Base-by-base conservation (phyloP, 2,113 vertebrate genomes). In the Athene cunicularia region DNA sequence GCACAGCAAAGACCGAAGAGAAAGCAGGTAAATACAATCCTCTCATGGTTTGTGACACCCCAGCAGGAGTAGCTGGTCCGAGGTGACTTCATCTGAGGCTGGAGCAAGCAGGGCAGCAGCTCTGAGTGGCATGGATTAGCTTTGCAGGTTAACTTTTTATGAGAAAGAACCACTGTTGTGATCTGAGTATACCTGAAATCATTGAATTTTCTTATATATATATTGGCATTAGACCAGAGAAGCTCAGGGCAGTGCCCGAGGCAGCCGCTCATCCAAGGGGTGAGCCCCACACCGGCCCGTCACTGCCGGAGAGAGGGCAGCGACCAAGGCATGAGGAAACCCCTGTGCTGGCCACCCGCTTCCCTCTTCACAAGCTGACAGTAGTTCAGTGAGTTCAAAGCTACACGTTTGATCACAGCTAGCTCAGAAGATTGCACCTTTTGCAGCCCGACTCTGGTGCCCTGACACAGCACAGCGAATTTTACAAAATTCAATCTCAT, bases 401-500 rank as follows among this genome's bases (percentile, higher is more conserved):
- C 68, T 8, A 7, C 47, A 0, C 1, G 4, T 24, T 45, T 5
- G 2, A 13, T 12, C 35, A 15, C 6, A 80, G n/a, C 4, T 2
- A 33, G 28, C 52, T 59, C 72, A 11, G 60, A 43, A 22, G 7
- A 11, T 23, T 2, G 4, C 50, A 70, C n/a, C 58, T 53, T 47
- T 33, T 20, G 5, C 60, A 73, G 50, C 33, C 47, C 45, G 11
- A 3, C 0, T 1, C 66, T 20, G 43, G 11, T 72, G 41, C n/a
- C 24, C 10, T 28, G 50, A 52, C 52, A 43, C 74, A 26, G 53
- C 56, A 20, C 49, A 8, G 62, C 5, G 1, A 19, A 35, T 76
- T 43, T 35, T 35, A 41, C 30, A 50, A 37, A 52, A 86, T 41
- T 43, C 60, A 22, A 45, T 84, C 1, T 1, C 30, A 2, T 64